Base-by-base conservation (phyloP, 2,888 invertebrate species). In the Protonemura montana region DNA sequence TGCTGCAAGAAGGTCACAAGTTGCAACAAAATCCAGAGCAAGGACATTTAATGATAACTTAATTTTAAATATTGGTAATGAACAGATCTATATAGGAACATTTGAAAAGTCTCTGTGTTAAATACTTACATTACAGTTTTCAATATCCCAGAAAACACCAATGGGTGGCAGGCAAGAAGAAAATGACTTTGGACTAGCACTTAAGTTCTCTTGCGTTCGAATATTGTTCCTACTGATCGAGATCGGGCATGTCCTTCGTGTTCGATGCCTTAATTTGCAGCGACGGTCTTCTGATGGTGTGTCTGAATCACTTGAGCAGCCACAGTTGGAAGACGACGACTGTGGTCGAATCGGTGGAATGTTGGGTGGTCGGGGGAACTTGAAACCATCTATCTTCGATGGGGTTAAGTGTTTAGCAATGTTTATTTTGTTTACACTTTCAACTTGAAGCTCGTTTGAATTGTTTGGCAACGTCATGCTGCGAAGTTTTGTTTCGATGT, bases 81-180 rank as follows among this genome's bases (percentile, higher is more conserved):
- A n/a, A n/a, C n/a, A n/a, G n/a, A n/a, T n/a, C n/a, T n/a, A n/a
- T n/a, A n/a, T n/a, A n/a, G n/a, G n/a, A n/a, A n/a, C n/a, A n/a
- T n/a, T n/a, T n/a, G n/a, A n/a, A n/a, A n/a, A n/a, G n/a, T n/a
- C 35, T 35, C 35, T 35, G 3, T 2, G 27, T 81, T n/a, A 0
- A 6, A 25, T n/a, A 88, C 90, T 89, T 91, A 95, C 95, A 91
- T 95, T 95, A 91, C 97, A 97, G 91, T 98, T 98, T 92, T 98
- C 97, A 90, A 98, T 97, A 91, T 98, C 98, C 98, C 98, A 98
- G 91, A 97, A 97, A 88, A 97, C 96, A 84, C 97, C 97, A 89
- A 97, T 94, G 0, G 96, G 96, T 41, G 94, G 94, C 87, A 94
- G 89, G 76, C 87, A 81, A 35, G 82, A 76, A 28, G 86, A 86